Base-by-base conservation (phyloP, 35 echinoderm and acorn worm genomes). In the Lytechinus pictus region DNA sequence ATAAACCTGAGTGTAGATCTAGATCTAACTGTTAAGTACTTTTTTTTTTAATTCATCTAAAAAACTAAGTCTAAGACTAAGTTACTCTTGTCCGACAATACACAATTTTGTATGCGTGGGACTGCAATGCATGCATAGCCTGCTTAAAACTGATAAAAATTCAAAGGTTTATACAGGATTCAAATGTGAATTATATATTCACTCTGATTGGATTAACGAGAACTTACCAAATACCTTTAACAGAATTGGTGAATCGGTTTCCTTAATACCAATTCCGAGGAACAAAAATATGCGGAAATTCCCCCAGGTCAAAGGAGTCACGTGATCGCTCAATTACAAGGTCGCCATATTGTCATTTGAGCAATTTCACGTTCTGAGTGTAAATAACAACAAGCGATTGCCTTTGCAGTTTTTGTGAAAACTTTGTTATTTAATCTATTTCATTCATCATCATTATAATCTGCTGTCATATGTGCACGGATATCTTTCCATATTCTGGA, bases 311-410 rank as follows among this genome's bases (percentile, higher is more conserved):
- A 86, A 9, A 3, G 6, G 8, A 13, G 95, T 96, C 95, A 96
- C 95, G 95, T 96, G 95, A 96, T 55, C 92, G 66, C n/a, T 79
- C 61, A 71, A n/a, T 66, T 61, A 94, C 95, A 96, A 96, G 95
- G 95, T 96, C 95, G 95, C 95, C 95, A 96, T 96, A 93, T 96
- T 96, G 95, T 71, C 52, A 79, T 87, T 90, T 10, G 88, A 54
- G 88, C 88, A 33, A 90, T 90, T 54, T 54, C 29, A 21, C 88
- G 88, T 90, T 52, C 14, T 12, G 16, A 12, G 28, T 13, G 88
- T 90, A 54, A 44, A 90, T 54, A 90, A 54, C 29, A 90, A 90
- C 88, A 90, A 90, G 88, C 52, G 88, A 90, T 52, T 90, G 66
- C 66, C 66, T 79, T 5, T 5, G 14, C 16, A 79, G 66, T 79